A percentile compares a stretch with the other conserved stretches of the same genome.
These are phyloP conservation scores for Sitodiplosis mosellana DNA, from an alignment of 1,140 invertebrate genomes.

Conservation along the genomic window DNA sequence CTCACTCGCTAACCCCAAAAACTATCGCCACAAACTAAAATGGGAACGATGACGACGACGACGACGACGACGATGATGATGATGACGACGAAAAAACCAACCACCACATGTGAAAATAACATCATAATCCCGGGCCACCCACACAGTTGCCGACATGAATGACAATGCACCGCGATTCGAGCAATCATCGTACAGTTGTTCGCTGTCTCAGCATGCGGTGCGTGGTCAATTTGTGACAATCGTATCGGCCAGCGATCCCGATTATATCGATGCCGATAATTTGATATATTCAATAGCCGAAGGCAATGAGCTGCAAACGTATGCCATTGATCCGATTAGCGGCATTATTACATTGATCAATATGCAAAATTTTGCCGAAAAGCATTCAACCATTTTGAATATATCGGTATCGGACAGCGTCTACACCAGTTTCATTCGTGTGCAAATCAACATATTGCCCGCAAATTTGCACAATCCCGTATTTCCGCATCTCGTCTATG, in stretches of 20 bases:
- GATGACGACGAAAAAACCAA: too few relatives aligned
- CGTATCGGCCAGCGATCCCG: constrained; percentile 72
- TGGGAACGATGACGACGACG: too few relatives aligned
- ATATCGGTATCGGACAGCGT: constrained; percentile 84
- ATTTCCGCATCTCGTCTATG: constrained; percentile 55
- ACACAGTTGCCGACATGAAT: constrained; percentile 64
- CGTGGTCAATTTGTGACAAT: constrained; percentile 76
- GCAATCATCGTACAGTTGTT: constrained; percentile 57
- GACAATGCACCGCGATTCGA: constrained; percentile 76
- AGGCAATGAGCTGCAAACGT: constrained; percentile 68
- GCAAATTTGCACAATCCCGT: constrained; percentile 62
- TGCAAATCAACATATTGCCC: constrained; percentile 61
- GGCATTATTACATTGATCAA: constrained; percentile 40
- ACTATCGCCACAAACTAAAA: too few relatives aligned
- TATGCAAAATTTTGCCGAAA: constrained; percentile 36
- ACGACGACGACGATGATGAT: too few relatives aligned
- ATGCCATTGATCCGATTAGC: constrained; percentile 53
- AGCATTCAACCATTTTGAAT: constrained; percentile 48
- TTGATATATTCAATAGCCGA: constrained; percentile 68
- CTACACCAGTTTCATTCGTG: constrained; percentile 63
- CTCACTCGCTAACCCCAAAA: too few relatives aligned
- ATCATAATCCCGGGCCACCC: too few relatives aligned
- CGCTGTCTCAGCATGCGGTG: constrained; percentile 60
- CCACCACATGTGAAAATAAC: constrained; percentile 7
- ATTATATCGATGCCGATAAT: constrained; percentile 51